Base-by-base conservation (phyloP, 2,113 vertebrate genomes). In the Excalfactoria chinensis region DNA sequence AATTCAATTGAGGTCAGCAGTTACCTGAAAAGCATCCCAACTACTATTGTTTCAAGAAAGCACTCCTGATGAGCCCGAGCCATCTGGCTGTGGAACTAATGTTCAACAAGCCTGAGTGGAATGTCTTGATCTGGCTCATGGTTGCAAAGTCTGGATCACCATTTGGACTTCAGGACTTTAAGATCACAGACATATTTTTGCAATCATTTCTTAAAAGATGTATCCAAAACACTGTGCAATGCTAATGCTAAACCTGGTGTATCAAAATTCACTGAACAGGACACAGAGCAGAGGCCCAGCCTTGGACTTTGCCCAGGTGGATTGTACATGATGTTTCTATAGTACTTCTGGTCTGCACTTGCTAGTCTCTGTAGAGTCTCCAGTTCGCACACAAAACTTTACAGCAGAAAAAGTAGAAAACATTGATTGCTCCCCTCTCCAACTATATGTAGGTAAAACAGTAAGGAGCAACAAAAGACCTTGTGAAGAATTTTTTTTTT, bases 1-100 rank as follows among this genome's bases (percentile, higher is more conserved):
- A 91, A 94, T 26, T 28, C 26, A 56, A 22, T 82, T 75, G 35
- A 85, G 82, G 17, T 89, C 59, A 80, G 59, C 60, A 93, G 76
- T 79, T 85, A 85, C 49, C 34, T 43, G 81, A 71, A 79, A 87
- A 79, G 55, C 46, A 90, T 53, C 51, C 30, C 26, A 68, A 70
- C 79, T 64, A 49, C 20, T 63, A 16, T 51, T 90, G 59, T 77
- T 89, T 77, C 64, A 86, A 93, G 51, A 80, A 94, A 84, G 46
- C 0, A 0, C 35, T 51, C 59, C 77, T 46, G 55, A 75, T 49
- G 48, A 88, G 35, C 15, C 63, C 1, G 11, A 20, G 6, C 17
- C 51, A 76, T 35, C 43, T 85, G 55, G 71, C 89, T 76, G 82
- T 67, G 43, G 59, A 92, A 76, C 12, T 74, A 46, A 64, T 88